Evolutionary conservation across 2,888 invertebrate species (phyloP).

Genomic region (Amblyjoppa proteus): DNA sequence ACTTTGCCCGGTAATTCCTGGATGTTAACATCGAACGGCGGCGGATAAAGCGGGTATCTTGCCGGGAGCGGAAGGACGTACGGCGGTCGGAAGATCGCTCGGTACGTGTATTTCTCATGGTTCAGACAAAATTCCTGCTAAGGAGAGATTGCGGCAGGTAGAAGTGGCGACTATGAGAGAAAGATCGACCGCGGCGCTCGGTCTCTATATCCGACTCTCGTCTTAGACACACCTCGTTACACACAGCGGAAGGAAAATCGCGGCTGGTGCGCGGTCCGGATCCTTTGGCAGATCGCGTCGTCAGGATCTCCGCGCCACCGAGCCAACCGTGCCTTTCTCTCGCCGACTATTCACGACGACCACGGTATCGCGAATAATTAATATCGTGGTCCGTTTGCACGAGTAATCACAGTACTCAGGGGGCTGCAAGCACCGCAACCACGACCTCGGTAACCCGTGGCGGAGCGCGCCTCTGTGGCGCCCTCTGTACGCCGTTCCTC

Average conservation of each 20-base stretch:
- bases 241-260: slow-evolving; percentile 28
- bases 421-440: slow-evolving; percentile 49
- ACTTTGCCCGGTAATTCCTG: not conserved
- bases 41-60: not conserved
- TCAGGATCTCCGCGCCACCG: slow-evolving; percentile 16
- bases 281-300: slow-evolving; percentile 50
- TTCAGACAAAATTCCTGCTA: slow-evolving; percentile 2
- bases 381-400: slow-evolving; percentile 80
- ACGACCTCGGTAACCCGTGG: slow-evolving; percentile 43
- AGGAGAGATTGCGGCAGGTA: not conserved
- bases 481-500: not conserved
- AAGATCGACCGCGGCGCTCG: slow-evolving; percentile 1
- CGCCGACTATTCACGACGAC: slow-evolving; percentile 54
- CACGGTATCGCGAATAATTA: slow-evolving; percentile 80
- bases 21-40: not conserved
- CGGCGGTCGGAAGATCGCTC: not conserved
- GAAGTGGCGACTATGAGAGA: slow-evolving; percentile 10
- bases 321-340: slow-evolving; percentile 32
- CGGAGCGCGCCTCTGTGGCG: slow-evolving; percentile 10
- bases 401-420: slow-evolving; percentile 65
- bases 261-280: slow-evolving; percentile 34
- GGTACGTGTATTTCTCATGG: not conserved
- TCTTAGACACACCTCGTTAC: slow-evolving; percentile 41
- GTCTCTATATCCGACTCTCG: slow-evolving; percentile 5
- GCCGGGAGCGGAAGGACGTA: not conserved